Evolutionary conservation across 1,140 invertebrate genomes (phyloP), one percentile per base, ranked within the genome.

Genomic region (Archivesica marissinica): DNA sequence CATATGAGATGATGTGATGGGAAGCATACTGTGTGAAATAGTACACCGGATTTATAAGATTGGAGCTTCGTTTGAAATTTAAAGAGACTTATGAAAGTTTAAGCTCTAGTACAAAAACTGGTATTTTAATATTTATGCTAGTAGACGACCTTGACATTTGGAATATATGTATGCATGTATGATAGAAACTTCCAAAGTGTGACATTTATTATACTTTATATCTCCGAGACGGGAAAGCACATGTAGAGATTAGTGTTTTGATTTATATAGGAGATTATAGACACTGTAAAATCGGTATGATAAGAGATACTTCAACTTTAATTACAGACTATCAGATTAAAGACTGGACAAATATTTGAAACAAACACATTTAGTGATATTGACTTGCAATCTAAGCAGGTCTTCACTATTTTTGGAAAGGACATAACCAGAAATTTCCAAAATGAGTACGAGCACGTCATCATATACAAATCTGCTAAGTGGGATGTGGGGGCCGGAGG

Each of bases 401-500:
- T n/a, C n/a, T n/a, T n/a, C n/a, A n/a, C n/a, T n/a, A n/a, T n/a
- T n/a, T 52, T 52, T 20, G 17, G 17, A 23, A 52, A 47, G 17
- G 44, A 47, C 44, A 47, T 9, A 47, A 47, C 7, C 7, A 47
- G 44, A 47, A 47, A 9, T 47, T 9, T 47, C 17, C 6, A 6
- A 54, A 54, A 70, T 72, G 68, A 64, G 38, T 64, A 11, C 54
- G 38, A 50, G 35, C 23, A 70, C 64, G 7, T 54, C 64, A 81
- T 61, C 52, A 47, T 83, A 83, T 50, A 38, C 66, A 7, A 47
- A 3, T 41, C 11, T 83, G 35, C 52, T 83, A 20, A 39, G 23
- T 2, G 54, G 50, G 7, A 75, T 83, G 80, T 83, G 80, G 80
- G 80, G 6, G 6, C 80, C 80, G 38, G 80, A 83, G n/a, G 80